A percentile compares a stretch with the other conserved stretches of the same genome.
These are phyloP conservation scores for Xenops minutus DNA, from an alignment of 2,797 vertebrate genomes.

Conservation along the genomic window DNA sequence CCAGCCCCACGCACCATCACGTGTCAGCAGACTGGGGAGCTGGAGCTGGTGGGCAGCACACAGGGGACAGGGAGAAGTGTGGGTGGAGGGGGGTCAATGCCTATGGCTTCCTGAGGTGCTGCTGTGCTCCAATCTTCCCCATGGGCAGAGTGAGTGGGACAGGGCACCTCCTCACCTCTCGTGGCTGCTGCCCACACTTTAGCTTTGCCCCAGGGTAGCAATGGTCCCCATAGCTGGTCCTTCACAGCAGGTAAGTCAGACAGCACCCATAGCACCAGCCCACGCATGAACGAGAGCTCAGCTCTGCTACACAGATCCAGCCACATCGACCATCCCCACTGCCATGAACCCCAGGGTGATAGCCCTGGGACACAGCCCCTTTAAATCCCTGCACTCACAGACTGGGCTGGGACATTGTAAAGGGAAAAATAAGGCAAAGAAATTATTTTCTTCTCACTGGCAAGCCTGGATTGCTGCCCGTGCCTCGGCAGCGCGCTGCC, in stretches of 20 bases:
- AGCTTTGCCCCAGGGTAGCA: background rate
- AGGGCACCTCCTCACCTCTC: background rate
- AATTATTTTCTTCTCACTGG: conserved; percentile 52
- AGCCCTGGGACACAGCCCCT: background rate
- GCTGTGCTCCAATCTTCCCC: background rate
- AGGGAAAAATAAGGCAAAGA: conserved; percentile 52
- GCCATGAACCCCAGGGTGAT: fast-evolving
- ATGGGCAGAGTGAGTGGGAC: background rate
- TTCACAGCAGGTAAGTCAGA: background rate
- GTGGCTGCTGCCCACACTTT: background rate
- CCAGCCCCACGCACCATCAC: background rate
- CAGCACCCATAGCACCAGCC: background rate
- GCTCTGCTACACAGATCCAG: fast-evolving
- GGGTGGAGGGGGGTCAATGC: fast-evolving
- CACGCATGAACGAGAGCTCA: background rate
- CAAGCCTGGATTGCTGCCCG: conserved; percentile 55
- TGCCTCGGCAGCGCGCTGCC: conserved; percentile 18
- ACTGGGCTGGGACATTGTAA: background rate
- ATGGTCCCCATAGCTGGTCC: background rate
- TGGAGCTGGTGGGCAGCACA: background rate
- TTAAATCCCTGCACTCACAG: conserved; percentile 1
- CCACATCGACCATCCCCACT: background rate
- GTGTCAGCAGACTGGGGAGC: background rate
- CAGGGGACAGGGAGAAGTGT: fast-evolving
- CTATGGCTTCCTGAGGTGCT: background rate